A percentile compares a stretch with the other conserved stretches of the same genome.
Conservation (phyloP, 2,113 vertebrate genomes). For the Melanocharis versteri region DNA sequence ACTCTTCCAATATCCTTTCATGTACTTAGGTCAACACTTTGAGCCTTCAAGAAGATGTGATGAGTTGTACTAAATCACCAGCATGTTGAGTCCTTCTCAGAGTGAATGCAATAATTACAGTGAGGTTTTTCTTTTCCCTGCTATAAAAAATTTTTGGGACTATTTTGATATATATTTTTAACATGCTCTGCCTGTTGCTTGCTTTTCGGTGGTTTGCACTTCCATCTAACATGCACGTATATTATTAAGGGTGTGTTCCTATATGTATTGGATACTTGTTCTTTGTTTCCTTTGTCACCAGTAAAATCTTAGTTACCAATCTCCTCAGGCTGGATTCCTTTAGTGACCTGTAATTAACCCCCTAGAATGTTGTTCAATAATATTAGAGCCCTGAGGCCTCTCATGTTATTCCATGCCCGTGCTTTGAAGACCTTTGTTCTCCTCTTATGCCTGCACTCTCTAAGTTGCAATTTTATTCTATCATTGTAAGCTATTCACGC, state of each 20-base stretch:
- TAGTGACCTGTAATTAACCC: neutral
- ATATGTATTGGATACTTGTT: neutral
- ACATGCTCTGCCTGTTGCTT: neutral
- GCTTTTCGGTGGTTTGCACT: neutral
- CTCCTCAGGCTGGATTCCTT: neutral
- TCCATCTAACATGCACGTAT: neutral
- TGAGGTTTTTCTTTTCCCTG: neutral
- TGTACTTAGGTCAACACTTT: neutral
- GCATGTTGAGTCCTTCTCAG: neutral
- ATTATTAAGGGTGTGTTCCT: neutral
- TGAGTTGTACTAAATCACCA: neutral
- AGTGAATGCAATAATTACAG: neutral
- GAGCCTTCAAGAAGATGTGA: neutral
- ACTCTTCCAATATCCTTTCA: neutral
- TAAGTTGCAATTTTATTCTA: neutral
- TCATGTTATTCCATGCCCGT: rapidly evolving
- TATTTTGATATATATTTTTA: neutral
- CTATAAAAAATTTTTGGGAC: neutral
- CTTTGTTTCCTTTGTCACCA: neutral
- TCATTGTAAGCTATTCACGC: neutral
- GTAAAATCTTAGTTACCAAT: neutral
- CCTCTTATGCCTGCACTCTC: neutral
- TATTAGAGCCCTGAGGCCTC: neutral
- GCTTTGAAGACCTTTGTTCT: neutral
- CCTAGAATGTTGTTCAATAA: neutral